phyloP scores from a whole-genome alignment of 2,888 invertebrate species.

The Habroteleia sp. region DNA sequence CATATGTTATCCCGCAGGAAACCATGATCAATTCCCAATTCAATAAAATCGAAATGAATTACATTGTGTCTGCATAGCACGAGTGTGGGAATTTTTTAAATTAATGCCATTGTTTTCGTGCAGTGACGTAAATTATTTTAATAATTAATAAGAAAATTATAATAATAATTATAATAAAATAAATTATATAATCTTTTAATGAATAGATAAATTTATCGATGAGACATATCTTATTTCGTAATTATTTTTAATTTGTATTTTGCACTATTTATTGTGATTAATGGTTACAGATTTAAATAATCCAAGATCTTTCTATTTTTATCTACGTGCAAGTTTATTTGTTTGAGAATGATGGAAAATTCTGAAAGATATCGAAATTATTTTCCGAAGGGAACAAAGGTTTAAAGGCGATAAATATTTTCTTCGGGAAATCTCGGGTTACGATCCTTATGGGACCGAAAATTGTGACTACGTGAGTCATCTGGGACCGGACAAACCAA shows the following conservation, averaged over 20 bases:
- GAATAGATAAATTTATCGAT: no score
- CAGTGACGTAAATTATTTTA: no score
- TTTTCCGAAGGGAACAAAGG: constrained; percentile 8
- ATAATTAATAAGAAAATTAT: no score
- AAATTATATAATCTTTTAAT: no score
- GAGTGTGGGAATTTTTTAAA: constrained; percentile 25
- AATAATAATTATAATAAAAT: no score
- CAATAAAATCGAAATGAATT: constrained; percentile 10
- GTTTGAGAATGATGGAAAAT: neutral
- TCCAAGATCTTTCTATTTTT: no score
- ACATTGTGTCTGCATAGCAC: constrained; percentile 1
- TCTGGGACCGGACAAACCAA: constrained; percentile 3
- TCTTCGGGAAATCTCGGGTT: constrained; percentile 34
- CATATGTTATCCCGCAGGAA: constrained; percentile 55
- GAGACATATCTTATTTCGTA: no score
- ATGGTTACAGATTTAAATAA: no score
- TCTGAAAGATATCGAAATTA: neutral
- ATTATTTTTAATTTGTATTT: no score
- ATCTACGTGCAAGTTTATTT: neutral
- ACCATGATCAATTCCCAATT: constrained; percentile 36
- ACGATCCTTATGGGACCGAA: constrained; percentile 14
- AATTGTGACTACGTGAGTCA: constrained; percentile 38
- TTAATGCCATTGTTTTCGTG: no score
- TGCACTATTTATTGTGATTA: no score
- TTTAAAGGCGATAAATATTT: constrained; percentile 21